A percentile compares a stretch with the other conserved stretches of the same genome.
These are phyloP conservation scores for Corynorhinus townsendii DNA, from an alignment of 2,113 vertebrate species.

Conservation along the genomic window DNA sequence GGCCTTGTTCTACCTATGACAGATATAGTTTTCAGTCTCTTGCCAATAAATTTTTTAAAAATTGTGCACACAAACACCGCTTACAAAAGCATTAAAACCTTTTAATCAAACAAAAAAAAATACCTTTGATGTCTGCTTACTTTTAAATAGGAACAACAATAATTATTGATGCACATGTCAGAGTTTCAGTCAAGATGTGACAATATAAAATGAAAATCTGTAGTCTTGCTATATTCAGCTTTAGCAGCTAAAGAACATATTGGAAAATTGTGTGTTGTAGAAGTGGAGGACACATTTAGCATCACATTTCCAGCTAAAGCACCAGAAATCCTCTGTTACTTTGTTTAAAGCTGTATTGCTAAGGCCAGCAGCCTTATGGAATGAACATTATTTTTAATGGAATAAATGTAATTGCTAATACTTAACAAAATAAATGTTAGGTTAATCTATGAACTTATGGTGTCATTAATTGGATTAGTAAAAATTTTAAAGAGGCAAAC, in stretches of 20 bases:
- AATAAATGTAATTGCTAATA: not conserved
- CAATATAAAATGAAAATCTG: conserved; percentile 65
- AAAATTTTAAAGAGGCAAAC: not conserved
- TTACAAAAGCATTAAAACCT: not conserved
- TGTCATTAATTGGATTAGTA: not conserved
- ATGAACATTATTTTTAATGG: not conserved
- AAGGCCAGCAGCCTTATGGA: not conserved
- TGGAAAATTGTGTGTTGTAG: conserved; percentile 41
- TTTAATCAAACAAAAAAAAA: not conserved
- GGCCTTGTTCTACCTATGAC: not conserved
- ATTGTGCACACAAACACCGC: not conserved
- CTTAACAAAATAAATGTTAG: not conserved
- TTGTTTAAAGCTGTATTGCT: conserved; percentile 26
- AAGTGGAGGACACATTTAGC: conserved; percentile 32
- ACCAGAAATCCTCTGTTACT: conserved; percentile 51
- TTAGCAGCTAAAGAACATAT: conserved; percentile 53
- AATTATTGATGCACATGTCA: conserved; percentile 53
- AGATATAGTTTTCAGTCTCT: not conserved
- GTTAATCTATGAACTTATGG: not conserved
- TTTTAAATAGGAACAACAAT: conserved; percentile 39
- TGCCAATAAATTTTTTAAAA: not conserved
- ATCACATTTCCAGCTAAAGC: conserved; percentile 19
- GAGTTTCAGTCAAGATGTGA: conserved; percentile 51
- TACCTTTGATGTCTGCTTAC: conserved; percentile 1
- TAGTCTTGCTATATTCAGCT: conserved; percentile 61